A percentile compares a stretch with the other conserved stretches of the same genome.
Evolutionary conservation across 2,113 vertebrate species (phyloP).

Genomic region (Mungos mungo): DNA sequence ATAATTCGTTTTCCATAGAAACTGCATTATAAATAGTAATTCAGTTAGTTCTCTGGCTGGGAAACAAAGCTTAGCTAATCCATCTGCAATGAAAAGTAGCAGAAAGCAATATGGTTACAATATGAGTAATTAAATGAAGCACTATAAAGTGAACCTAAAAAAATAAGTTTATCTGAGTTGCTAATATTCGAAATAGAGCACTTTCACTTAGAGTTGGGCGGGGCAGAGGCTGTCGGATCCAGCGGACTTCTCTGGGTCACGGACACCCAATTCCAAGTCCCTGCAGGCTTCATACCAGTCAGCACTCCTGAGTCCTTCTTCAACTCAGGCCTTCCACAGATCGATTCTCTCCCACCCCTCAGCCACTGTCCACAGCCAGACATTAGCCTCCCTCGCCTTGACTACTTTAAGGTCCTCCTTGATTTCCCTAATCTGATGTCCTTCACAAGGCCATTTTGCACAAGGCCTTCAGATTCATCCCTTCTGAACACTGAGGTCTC

Average conservation of each 20-base stretch:
- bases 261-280: neutral
- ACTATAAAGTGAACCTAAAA: conserved; percentile 42
- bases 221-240: neutral
- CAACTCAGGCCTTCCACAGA: neutral
- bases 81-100: conserved; percentile 73
- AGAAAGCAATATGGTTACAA: conserved; percentile 65
- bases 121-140: conserved; percentile 54
- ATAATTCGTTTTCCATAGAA: conserved; percentile 79
- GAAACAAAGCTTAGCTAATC: conserved; percentile 68
- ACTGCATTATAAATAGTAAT: conserved; percentile 78
- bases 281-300: neutral
- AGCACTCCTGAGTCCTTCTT: neutral
- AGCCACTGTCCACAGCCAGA: neutral
- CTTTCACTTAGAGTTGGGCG: neutral
- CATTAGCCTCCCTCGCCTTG: neutral
- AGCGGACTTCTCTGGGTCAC: neutral
- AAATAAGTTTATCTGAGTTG: neutral
- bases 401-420: neutral
- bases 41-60: conserved; percentile 68
- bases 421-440: neutral
- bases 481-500: neutral
- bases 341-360: neutral
- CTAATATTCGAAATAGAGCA: conserved; percentile 13
- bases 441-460: neutral
- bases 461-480: neutral